Conservation (phyloP, 2,113 vertebrate genomes). For the Cygnus buccinator region DNA sequence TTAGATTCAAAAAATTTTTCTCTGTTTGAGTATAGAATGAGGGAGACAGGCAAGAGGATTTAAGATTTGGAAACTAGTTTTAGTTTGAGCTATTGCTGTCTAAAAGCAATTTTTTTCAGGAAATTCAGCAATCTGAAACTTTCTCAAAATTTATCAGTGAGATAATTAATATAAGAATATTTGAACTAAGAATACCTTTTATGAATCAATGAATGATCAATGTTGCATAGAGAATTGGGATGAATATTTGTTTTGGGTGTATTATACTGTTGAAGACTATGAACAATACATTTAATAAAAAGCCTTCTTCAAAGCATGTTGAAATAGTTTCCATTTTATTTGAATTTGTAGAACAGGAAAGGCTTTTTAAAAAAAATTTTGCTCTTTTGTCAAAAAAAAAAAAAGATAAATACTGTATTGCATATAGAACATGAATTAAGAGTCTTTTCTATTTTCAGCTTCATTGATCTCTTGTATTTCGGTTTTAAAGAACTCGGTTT, state of each 20-base stretch:
- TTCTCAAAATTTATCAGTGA: not conserved
- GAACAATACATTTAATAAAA: not conserved
- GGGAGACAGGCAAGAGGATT: not conserved
- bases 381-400: not conserved
- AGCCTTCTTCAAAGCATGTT: not conserved
- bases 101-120: not conserved
- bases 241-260: not conserved
- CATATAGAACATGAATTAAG: not conserved
- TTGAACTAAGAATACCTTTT: not conserved
- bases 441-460: not conserved
- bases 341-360: not conserved
- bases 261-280: not conserved
- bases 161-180: not conserved
- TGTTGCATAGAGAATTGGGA: not conserved
- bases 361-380: not conserved
- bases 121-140: not conserved
- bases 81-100: not conserved
- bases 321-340: not conserved
- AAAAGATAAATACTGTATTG: not conserved
- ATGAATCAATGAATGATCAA: not conserved
- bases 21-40: not conserved
- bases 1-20: not conserved
- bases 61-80: not conserved
- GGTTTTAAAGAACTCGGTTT: not conserved
- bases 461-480: not conserved